A percentile compares a stretch with the other conserved stretches of the same genome.
Conservation (phyloP, 1,140 invertebrate genomes). For the roundworm (Caenorhabditis elegans) region WBcel235 BX284606.5:8007501-8008000, state of each 20-base stretch:
- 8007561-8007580: neutral
- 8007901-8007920: constrained; percentile 23
- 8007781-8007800: neutral
- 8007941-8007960: neutral
- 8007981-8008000: no score
- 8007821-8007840: neutral
- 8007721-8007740: neutral
- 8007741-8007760: neutral
- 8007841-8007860: constrained; percentile 38
- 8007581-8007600: neutral
- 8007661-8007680: neutral
- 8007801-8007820: constrained; percentile 29
- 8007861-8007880: constrained; percentile 35
- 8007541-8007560: neutral
- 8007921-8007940: constrained; percentile 44
- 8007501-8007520: neutral
- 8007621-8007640: constrained; percentile 15
- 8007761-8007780: neutral
- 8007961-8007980: neutral
- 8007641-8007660: neutral
- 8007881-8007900: constrained; percentile 39
- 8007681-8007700: no score
- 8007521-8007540: constrained; percentile 5
- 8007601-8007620: constrained; percentile 14
- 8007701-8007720: constrained; percentile 4